These are phyloP conservation scores for Spodoptera exigua DNA, from an alignment of 2,888 invertebrate species.

Conservation along the genomic window DNA sequence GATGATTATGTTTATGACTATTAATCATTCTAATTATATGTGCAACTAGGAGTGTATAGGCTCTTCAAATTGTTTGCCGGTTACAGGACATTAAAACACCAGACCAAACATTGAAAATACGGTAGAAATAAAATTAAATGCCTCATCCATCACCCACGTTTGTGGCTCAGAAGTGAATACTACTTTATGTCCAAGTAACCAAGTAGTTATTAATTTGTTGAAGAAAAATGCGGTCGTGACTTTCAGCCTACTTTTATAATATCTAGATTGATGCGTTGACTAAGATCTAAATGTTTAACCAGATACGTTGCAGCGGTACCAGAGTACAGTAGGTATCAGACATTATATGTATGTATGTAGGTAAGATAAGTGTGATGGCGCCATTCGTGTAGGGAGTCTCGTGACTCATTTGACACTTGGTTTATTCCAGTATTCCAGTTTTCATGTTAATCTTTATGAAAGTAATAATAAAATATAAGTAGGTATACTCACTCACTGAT, in stretches of 20 bases:
- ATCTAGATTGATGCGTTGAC: conserved; percentile 18
- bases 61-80: too few relatives aligned
- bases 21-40: too few relatives aligned
- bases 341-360: background rate
- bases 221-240: conserved; percentile 32
- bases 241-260: conserved; percentile 16
- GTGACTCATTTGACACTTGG: background rate
- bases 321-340: too few relatives aligned
- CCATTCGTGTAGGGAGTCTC: background rate
- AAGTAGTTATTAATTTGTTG: conserved; percentile 2
- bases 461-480: too few relatives aligned
- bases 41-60: too few relatives aligned
- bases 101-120: conserved; percentile 20
- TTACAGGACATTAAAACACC: conserved; percentile 17
- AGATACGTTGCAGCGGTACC: conserved; percentile 4
- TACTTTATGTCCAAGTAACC: background rate
- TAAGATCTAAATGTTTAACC: conserved; percentile 14
- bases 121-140: too few relatives aligned
- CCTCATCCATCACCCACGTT: too few relatives aligned
- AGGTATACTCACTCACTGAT: conserved; percentile 41
- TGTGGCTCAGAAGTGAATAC: too few relatives aligned
- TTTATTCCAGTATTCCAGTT: too few relatives aligned
- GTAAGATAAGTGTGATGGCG: conserved; percentile 1
- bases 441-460: too few relatives aligned
- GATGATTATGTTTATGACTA: too few relatives aligned